These are phyloP conservation scores for Apteryx owenii DNA, from an alignment of 2,113 vertebrate genomes.

Conservation along the genomic window DNA sequence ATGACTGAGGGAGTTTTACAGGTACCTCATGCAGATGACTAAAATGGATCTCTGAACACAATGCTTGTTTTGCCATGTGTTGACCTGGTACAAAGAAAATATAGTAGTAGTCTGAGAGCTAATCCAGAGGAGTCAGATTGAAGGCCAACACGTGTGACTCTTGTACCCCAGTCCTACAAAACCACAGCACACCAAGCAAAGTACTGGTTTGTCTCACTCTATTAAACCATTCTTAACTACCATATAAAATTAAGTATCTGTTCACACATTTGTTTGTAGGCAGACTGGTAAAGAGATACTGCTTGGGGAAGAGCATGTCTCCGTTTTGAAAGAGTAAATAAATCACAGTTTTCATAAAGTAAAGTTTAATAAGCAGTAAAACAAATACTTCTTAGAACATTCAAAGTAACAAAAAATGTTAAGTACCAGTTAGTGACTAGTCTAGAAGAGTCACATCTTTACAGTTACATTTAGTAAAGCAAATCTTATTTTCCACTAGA, in stretches of 20 bases:
- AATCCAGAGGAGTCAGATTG: neutral
- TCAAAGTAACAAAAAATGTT: neutral
- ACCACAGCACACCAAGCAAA: neutral
- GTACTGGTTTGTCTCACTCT: neutral
- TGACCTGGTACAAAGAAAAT: neutral
- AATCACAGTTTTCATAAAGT: neutral
- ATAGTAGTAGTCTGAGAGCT: neutral
- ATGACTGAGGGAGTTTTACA: neutral
- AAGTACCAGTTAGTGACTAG: neutral
- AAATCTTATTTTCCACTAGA: neutral
- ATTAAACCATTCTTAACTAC: neutral
- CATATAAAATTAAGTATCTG: neutral
- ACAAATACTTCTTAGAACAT: neutral
- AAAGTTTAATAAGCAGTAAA: neutral
- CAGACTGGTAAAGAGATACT: neutral
- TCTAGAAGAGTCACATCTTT: neutral
- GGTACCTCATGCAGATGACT: neutral
- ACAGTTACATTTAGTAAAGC: neutral
- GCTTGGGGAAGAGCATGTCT: neutral
- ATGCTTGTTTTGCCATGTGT: neutral
- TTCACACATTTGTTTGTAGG: neutral
- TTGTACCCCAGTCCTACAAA: neutral
- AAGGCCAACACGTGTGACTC: neutral
- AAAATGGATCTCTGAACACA: neutral
- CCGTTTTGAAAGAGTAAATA: neutral